Base-by-base conservation (phyloP, 2,797 vertebrate genomes). In the Arnoldichthys spilopterus region DNA sequence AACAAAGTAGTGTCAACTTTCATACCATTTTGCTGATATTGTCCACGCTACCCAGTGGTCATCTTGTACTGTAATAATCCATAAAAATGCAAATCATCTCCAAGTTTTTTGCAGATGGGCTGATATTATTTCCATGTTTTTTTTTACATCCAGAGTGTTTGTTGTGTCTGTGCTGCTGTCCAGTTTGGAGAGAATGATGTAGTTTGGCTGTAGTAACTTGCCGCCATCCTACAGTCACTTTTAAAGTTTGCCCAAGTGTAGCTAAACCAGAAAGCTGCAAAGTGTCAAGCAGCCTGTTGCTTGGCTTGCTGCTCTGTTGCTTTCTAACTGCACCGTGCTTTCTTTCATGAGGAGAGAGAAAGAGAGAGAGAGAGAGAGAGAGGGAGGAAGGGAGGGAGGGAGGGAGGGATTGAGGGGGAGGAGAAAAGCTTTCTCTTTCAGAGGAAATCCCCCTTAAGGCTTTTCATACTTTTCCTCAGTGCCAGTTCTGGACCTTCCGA, bases 401-500 rank as follows among this genome's bases (percentile, higher is more conserved):
- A n/a, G 20, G 3, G 79, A 74, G 53, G 22, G 61, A 54, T 22
- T 85, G 87, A 86, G 49, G 72, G 74, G 76, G 81, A 83, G 81
- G 83, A 87, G 84, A 81, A 77, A 80, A 81, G 82, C 90, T 89
- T 91, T 93, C 89, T 85, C 89, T 94, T 92, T 93, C 87, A 89
- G 90, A 92, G 93, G 92, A 94, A 94, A 94, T 93, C 92, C 92
- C 93, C 93, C 91, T 92, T 81, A n/a, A 92, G 90, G 88, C 90
- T 91, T 92, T 93, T 93, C 87, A 90, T 86, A 89, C 73, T 90
- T 89, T 89, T 87, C 89, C 82, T 82, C 82, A 85, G 82, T 82
- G 76, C 80, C 81, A 83, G 80, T 81, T 82, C 77, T 81, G 81
- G 72, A 85, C 85, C 86, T 87, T 83, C 58, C 47, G 45, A 61